Evolutionary conservation across 2,113 vertebrate species (phyloP), one percentile per base, ranked within the genome.

Genomic region (Scolopax mira): DNA sequence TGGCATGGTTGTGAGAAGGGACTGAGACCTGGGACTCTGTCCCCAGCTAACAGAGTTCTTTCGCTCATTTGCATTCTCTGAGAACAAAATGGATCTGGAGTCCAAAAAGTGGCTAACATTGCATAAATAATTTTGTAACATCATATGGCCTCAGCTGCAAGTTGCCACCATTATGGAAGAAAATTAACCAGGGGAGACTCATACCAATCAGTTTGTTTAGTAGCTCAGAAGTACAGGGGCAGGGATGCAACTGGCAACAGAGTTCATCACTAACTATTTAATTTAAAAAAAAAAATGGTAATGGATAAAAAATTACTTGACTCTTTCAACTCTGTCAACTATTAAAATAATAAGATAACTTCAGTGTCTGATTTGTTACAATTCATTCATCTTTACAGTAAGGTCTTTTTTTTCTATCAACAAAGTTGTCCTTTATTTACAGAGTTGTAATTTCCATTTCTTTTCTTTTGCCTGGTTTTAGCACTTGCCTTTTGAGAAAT

Each of bases 111-210:
- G 97, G 97, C 95, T 97, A 98, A 95, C 97, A 97, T 97, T 97
- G 97, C 98, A 98, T 98, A 98, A 98, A 98, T 98, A 97, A 98
- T 98, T 98, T 98, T 98, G 97, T 87, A 98, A 95, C 98, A 97
- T 98, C 97, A 91, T 98, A 98, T 97, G 98, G 98, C 98, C 98
- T 97, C 98, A 98, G 98, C 98, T 98, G 98, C 98, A 98, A 98
- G 97, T 98, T 98, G 97, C 97, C 94, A 97, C 98, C 96, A 98
- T 98, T 98, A 98, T 42, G 83, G 96, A 97, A 96, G 97, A 97
- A 98, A 98, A 98, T 98, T 98, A 98, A 98, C 98, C 98, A 98
- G 96, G 96, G 96, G 98, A 98, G 98, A 98, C 98, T 97, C 98
- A 98, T 98, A 94, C 92, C 96, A 98, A 98, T 98, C 98, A 98